Conservation (phyloP, 1,140 invertebrate species). For the Pentalonia nigronervosa region DNA sequence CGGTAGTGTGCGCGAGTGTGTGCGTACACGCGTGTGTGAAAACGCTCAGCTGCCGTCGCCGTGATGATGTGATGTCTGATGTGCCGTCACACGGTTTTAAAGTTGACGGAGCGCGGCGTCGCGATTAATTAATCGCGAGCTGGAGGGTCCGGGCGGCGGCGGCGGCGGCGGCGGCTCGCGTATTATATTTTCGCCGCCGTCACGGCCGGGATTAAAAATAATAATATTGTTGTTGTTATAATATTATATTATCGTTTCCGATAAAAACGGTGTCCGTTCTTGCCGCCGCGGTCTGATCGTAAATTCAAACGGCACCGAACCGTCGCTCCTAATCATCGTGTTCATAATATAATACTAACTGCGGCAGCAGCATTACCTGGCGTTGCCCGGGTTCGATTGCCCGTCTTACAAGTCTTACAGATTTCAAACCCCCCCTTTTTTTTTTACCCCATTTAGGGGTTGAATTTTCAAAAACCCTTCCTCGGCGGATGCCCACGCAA, state of each 20-base stretch:
- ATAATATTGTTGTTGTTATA: neutral
- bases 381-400: too few relatives aligned
- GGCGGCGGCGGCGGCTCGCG: neutral
- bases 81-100: neutral
- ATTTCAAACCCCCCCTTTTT: too few relatives aligned
- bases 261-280: neutral
- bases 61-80: neutral
- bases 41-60: constrained; percentile 21
- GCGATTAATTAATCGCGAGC: neutral
- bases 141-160: neutral
- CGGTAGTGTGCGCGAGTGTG: neutral
- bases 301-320: neutral
- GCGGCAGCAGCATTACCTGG: too few relatives aligned
- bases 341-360: too few relatives aligned
- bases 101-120: neutral
- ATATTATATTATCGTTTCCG: too few relatives aligned
- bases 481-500: too few relatives aligned
- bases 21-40: neutral
- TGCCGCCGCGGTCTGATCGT: neutral
- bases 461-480: too few relatives aligned
- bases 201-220: neutral
- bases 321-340: too few relatives aligned
- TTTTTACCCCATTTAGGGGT: too few relatives aligned
- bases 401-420: too few relatives aligned
- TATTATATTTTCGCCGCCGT: neutral